A percentile compares a stretch with the other conserved stretches of the same genome.
Evolutionary conservation across 2,888 invertebrate species (phyloP).

Genomic region (Fissipunctia ypsillon): DNA sequence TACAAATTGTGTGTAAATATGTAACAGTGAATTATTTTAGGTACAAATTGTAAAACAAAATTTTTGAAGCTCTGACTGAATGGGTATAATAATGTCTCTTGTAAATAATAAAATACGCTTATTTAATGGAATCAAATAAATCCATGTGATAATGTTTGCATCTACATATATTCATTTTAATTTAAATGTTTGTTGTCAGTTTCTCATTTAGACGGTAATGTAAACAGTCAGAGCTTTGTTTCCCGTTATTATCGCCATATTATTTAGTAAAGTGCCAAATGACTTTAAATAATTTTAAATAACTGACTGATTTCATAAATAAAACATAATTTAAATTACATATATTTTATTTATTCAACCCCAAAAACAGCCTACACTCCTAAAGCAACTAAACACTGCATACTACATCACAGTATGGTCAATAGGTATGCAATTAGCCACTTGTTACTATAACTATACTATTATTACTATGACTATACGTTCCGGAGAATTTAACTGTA

Average conservation of each 20-base stretch:
- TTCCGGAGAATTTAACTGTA: neutral
- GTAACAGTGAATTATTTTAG: conserved; percentile 56
- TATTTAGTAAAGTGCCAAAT: conserved; percentile 89
- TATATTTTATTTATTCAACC: conserved; percentile 31
- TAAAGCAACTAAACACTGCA: neutral
- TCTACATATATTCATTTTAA: conserved; percentile 47
- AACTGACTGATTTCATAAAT: conserved; percentile 85
- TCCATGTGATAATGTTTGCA: conserved; percentile 63
- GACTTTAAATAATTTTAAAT: conserved; percentile 86
- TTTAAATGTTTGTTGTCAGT: conserved; percentile 51
- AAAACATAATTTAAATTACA: conserved; percentile 74
- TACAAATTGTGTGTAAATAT: conserved; percentile 61
- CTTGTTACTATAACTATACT: neutral
- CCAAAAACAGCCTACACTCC: neutral
- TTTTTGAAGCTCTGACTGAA: conserved; percentile 63
- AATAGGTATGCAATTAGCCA: neutral
- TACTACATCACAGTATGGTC: no score
- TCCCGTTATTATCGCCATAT: conserved; percentile 82
- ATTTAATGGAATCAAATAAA: conserved; percentile 57
- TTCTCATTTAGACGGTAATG: conserved; percentile 33
- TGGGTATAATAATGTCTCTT: conserved; percentile 39
- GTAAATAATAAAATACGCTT: conserved; percentile 65
- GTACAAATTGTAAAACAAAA: conserved; percentile 61
- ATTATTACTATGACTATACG: neutral
- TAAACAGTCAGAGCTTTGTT: conserved; percentile 68